These are phyloP conservation scores for Scomber japonicus DNA, from an alignment of 2,113 vertebrate genomes.

Conservation along the genomic window DNA sequence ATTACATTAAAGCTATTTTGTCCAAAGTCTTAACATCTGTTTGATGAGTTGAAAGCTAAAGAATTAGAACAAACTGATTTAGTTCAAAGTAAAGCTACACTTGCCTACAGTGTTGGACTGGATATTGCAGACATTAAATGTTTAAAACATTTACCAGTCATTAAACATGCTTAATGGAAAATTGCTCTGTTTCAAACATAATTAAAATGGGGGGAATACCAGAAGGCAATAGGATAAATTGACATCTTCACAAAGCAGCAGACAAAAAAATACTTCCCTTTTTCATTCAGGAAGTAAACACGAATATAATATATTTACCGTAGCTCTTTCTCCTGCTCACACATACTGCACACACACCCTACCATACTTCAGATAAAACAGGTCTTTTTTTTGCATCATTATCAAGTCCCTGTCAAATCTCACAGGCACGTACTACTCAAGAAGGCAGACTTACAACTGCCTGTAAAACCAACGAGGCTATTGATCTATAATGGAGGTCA, in stretches of 20 bases:
- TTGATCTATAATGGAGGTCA: neutral
- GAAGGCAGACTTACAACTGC: conserved; percentile 19
- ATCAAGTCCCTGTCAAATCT: conserved; percentile 21
- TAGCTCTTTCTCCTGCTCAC: neutral
- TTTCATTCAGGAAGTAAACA: neutral
- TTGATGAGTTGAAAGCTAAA: neutral
- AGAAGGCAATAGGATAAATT: too few relatives aligned
- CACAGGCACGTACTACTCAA: conserved; percentile 22
- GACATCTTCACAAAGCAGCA: conserved; percentile 19
- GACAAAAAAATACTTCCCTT: neutral
- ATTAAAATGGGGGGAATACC: neutral
- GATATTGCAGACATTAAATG: neutral
- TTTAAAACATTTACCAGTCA: neutral
- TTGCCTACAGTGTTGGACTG: too few relatives aligned
- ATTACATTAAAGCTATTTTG: neutral
- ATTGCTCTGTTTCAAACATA: neutral
- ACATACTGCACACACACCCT: neutral
- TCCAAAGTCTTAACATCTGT: neutral
- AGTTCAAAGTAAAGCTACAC: neutral
- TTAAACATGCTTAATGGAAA: neutral
- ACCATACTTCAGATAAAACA: neutral
- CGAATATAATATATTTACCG: neutral
- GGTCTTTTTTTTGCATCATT: conserved; percentile 5
- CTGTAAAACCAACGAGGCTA: neutral
- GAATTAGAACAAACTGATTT: neutral